Percentiles rank a stretch among this genome's conserved stretches.
Evolutionary conservation across 1,140 invertebrate species (phyloP).

Genomic region (Psilanteris sp.): DNA sequence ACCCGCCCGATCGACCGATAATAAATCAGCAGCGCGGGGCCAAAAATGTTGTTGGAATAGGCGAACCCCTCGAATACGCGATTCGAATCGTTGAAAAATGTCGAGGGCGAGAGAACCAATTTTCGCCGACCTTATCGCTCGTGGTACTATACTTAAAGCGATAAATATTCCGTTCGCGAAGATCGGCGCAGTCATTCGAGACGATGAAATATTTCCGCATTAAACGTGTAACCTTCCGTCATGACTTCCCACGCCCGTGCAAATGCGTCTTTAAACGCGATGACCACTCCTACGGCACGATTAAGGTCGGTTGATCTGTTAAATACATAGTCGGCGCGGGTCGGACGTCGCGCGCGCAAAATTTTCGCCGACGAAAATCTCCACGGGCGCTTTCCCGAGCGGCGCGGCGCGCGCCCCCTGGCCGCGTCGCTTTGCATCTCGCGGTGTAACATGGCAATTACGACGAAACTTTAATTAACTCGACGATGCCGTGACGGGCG

Average conservation of each 20-base stretch:
- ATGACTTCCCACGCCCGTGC: slow-evolving; percentile 68
- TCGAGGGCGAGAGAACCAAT: slow-evolving; percentile 35
- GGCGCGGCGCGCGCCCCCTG: slow-evolving; percentile 17
- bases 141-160: slow-evolving; percentile 61
- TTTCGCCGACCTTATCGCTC: slow-evolving; percentile 43
- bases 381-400: slow-evolving; percentile 35
- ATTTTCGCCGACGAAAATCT: slow-evolving; percentile 43
- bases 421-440: background rate
- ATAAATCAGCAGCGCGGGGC: no score
- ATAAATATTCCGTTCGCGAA: slow-evolving; percentile 64
- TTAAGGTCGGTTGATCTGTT: slow-evolving; percentile 55
- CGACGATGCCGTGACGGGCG: slow-evolving; percentile 20
- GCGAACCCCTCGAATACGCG: background rate
- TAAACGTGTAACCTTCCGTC: slow-evolving; percentile 69
- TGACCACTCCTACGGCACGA: slow-evolving; percentile 58
- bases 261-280: slow-evolving; percentile 44
- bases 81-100: background rate
- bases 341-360: slow-evolving; percentile 13
- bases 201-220: slow-evolving; percentile 74
- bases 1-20: no score
- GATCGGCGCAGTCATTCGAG: slow-evolving; percentile 66
- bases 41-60: no score
- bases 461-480: slow-evolving; percentile 53
- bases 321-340: slow-evolving; percentile 51
- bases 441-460: slow-evolving; percentile 36